Base-by-base conservation (phyloP, 2,888 invertebrate species). In the Cinara cedri region DNA sequence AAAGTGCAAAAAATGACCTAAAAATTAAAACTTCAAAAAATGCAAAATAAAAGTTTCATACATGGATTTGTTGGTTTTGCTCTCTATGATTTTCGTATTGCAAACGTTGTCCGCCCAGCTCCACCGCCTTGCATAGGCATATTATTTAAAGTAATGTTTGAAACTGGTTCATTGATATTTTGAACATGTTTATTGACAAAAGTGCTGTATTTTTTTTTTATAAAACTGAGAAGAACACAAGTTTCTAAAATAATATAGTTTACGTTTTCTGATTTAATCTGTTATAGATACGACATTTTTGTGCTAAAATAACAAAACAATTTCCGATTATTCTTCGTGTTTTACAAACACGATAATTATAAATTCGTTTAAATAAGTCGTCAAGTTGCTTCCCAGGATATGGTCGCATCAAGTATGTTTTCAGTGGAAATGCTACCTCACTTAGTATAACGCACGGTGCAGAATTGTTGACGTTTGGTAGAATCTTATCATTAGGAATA, bases 191-290 rank as follows among this genome's bases (percentile, higher is more conserved):
- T n/a, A n/a, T n/a, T n/a, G n/a, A n/a, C n/a, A n/a, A n/a, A n/a
- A n/a, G n/a, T n/a, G n/a, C n/a, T n/a, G n/a, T n/a, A n/a, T n/a
- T n/a, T n/a, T n/a, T n/a, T n/a, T n/a, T n/a, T n/a, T n/a, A n/a
- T n/a, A n/a, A n/a, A n/a, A n/a, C n/a, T n/a, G n/a, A n/a, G n/a
- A n/a, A n/a, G n/a, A n/a, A n/a, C n/a, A n/a, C n/a, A n/a, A n/a
- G n/a, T n/a, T n/a, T n/a, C 60, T 26, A 72, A 55, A 55, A 72
- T 55, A 13, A 72, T 60, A 46, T 72, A 42, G 44, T 72, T 60
- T 14, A 72, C 72, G 21, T 72, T 11, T 72, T 62, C 34, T 66
- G 24, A 46, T 24, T 66, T 0, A 14, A 14, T 3, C 46, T 66
- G 24, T 46, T 49, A 49, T 49, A 68, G 10, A 68, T 24, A 49